phyloP scores from a whole-genome alignment of 1,140 invertebrate species.

The Venturia canescens region DNA sequence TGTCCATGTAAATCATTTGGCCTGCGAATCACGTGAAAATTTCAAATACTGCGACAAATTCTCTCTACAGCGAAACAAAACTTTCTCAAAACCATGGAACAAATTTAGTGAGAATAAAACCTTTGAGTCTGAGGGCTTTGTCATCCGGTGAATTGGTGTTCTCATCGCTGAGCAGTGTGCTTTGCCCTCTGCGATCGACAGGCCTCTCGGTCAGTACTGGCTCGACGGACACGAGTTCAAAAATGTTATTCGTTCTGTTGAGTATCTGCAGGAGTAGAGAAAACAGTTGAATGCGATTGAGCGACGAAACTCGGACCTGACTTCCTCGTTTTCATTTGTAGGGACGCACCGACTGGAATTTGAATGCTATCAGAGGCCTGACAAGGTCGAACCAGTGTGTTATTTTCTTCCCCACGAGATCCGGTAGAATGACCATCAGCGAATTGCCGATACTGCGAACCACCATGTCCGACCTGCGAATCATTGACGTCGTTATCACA shows the following conservation, averaged over 20 bases:
- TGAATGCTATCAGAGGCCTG: constrained; percentile 94
- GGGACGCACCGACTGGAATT: constrained; percentile 92
- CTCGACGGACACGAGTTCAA: constrained; percentile 93
- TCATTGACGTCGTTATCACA: too few species aligned
- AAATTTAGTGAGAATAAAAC: too few species aligned
- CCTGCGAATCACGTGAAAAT: constrained; percentile 77
- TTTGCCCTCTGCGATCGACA: constrained; percentile 75
- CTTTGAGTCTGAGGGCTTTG: constrained; percentile 89
- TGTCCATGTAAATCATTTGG: constrained; percentile 99
- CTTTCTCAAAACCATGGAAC: too few species aligned
- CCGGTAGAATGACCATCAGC: constrained; percentile 92
- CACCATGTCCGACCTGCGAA: constrained; percentile 88
- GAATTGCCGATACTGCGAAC: constrained; percentile 94
- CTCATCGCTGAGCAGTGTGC: constrained; percentile 81
- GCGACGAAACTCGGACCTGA: too few species aligned
- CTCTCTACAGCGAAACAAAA: too few species aligned
- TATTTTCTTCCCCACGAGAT: constrained; percentile 91
- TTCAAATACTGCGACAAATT: too few species aligned
- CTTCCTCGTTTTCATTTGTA: background rate
- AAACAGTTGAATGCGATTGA: too few species aligned
- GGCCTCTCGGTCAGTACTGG: constrained; percentile 84
- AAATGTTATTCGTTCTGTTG: constrained; percentile 96
- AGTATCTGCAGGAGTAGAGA: constrained; percentile 84
- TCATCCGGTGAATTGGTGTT: constrained; percentile 79
- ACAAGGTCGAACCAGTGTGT: constrained; percentile 94